Conservation (phyloP, 1,140 invertebrate genomes). For the Neodiprion pinetum region DNA sequence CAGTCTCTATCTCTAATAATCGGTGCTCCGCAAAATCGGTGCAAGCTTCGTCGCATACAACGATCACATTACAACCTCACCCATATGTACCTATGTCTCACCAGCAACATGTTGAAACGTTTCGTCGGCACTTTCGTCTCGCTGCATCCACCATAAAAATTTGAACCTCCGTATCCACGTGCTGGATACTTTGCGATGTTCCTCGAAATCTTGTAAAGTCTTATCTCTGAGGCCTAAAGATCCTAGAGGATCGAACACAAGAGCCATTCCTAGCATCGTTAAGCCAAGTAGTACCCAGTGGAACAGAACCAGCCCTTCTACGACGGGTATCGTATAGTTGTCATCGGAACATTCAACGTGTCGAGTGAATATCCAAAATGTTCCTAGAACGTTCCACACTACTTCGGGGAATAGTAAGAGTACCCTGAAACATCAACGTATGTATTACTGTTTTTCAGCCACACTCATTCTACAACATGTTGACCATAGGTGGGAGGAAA, state of each 20-base stretch:
- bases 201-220: constrained; percentile 63
- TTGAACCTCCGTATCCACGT: constrained; percentile 77
- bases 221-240: constrained; percentile 68
- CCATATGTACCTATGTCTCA: constrained; percentile 62
- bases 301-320: constrained; percentile 79
- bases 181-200: constrained; percentile 63
- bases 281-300: constrained; percentile 81
- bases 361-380: constrained; percentile 79
- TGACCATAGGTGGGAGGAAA: too few species aligned
- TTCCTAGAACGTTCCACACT: constrained; percentile 79
- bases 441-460: neutral
- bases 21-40: neutral
- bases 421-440: constrained; percentile 62
- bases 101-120: constrained; percentile 86
- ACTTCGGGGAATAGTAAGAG: constrained; percentile 77
- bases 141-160: constrained; percentile 81
- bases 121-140: constrained; percentile 80
- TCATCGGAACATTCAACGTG: constrained; percentile 72
- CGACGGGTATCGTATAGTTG: constrained; percentile 74
- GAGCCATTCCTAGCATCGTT: constrained; percentile 75
- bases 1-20: too few species aligned
- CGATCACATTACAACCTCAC: constrained; percentile 32
- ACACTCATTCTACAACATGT: too few species aligned
- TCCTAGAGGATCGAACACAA: constrained; percentile 84
- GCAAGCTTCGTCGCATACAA: neutral